Evolutionary conservation across 2,113 vertebrate species (phyloP).

Genomic region (Laterallus jamaicensis): DNA sequence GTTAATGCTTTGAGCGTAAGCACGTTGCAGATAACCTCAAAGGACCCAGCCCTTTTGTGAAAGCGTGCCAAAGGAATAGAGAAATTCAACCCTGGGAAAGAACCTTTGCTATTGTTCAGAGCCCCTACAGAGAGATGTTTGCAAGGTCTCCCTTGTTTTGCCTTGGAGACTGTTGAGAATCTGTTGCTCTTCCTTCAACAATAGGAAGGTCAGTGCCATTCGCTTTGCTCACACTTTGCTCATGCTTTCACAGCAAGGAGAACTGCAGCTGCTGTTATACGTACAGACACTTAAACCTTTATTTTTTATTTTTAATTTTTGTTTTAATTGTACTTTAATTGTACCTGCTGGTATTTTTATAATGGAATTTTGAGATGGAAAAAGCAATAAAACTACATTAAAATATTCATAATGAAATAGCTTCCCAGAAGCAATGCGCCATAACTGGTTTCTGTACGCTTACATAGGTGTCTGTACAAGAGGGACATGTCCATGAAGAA

Average conservation of each 20-base stretch:
- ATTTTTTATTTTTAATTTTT: not conserved
- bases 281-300: not conserved
- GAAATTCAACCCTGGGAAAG: conserved; percentile 35
- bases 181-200: not conserved
- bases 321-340: not conserved
- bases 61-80: not conserved
- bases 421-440: not conserved
- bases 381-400: not conserved
- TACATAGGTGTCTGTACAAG: not conserved
- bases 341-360: not conserved
- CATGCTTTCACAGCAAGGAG: not conserved
- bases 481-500: not conserved
- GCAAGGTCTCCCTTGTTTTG: conserved; percentile 1
- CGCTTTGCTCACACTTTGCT: not conserved
- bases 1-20: not conserved
- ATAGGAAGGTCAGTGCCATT: not conserved
- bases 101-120: conserved; percentile 30
- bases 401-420: not conserved
- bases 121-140: not conserved
- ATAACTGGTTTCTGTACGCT: not conserved
- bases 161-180: conserved; percentile 29
- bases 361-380: not conserved
- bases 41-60: conserved; percentile 3
- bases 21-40: conserved; percentile 19
- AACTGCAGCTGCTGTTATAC: not conserved